Conservation (phyloP, 2,888 invertebrate genomes). For the Euzetes globulus region DNA sequence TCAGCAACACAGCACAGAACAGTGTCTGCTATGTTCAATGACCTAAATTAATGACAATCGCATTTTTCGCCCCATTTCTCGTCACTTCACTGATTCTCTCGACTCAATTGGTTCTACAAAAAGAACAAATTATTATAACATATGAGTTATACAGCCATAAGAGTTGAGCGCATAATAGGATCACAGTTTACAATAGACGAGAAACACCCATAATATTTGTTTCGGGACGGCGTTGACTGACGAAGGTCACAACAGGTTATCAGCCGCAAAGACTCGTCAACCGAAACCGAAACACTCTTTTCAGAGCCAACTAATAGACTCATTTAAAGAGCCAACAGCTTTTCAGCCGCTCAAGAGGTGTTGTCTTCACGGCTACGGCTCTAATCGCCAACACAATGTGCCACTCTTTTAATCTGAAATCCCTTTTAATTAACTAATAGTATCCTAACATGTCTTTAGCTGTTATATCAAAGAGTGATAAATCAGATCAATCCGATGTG, state of each 20-base stretch:
- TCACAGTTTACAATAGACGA: conserved; percentile 20
- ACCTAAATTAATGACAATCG: conserved; percentile 31
- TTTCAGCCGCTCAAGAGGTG: background rate
- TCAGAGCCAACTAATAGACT: background rate
- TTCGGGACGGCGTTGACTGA: conserved; percentile 13
- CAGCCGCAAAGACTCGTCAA: conserved; percentile 20
- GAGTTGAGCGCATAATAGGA: conserved; percentile 5
- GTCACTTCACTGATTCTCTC: conserved; percentile 12
- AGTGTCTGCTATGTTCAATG: conserved; percentile 9
- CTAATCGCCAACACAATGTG: conserved; percentile 11
- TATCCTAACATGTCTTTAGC: background rate
- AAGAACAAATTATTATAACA: conserved; percentile 2
- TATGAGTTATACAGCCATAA: background rate
- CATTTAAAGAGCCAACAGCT: background rate
- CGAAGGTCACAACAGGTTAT: conserved; percentile 26
- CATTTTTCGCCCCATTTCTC: conserved; percentile 29
- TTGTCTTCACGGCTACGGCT: conserved; percentile 5
- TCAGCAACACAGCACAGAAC: background rate
- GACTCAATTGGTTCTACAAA: conserved; percentile 16
- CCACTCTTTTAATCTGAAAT: background rate
- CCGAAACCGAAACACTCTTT: conserved; percentile 6
- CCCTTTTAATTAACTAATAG: background rate
- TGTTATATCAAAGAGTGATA: conserved; percentile 19
- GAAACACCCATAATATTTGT: conserved; percentile 17
- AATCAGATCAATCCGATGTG: conserved; percentile 4